phyloP scores from a whole-genome alignment of 2,113 vertebrate genomes.

The Austrofundulus limnaeus region DNA sequence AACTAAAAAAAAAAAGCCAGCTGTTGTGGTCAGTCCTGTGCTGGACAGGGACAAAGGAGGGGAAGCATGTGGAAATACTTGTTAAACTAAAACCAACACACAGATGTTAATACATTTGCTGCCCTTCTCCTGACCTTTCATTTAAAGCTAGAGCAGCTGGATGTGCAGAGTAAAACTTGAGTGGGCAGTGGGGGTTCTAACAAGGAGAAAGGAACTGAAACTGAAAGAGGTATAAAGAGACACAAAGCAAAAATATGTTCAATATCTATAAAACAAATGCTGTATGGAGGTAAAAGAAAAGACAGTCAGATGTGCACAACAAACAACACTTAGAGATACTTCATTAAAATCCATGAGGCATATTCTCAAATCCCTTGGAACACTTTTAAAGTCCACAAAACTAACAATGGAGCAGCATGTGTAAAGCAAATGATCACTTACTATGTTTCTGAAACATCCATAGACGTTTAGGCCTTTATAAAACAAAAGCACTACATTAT shows the following conservation, averaged over 20 bases:
- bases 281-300: constrained; percentile 32
- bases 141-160: constrained; percentile 70
- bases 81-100: constrained; percentile 73
- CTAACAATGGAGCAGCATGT: constrained; percentile 28
- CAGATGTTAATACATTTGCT: constrained; percentile 79
- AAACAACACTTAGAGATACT: constrained; percentile 36
- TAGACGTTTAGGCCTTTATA: constrained; percentile 23
- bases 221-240: no score
- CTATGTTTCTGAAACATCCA: constrained; percentile 25
- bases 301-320: constrained; percentile 38
- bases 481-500: background rate
- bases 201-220: background rate
- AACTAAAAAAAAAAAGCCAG: constrained; percentile 72
- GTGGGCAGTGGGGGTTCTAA: constrained; percentile 31
- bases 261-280: constrained; percentile 12
- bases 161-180: constrained; percentile 39
- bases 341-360: constrained; percentile 47
- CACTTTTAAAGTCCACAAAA: constrained; percentile 33
- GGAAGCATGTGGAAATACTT: constrained; percentile 79
- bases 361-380: constrained; percentile 27
- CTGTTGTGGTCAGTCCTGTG: constrained; percentile 75
- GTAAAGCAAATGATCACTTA: constrained; percentile 31
- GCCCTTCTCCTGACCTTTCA: constrained; percentile 67
- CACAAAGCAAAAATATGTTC: constrained; percentile 13
- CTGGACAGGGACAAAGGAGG: constrained; percentile 61